Evolutionary conservation across 2,888 invertebrate species (phyloP), one percentile per base, ranked within the genome.

Genomic region (Sussaba pulchella): DNA sequence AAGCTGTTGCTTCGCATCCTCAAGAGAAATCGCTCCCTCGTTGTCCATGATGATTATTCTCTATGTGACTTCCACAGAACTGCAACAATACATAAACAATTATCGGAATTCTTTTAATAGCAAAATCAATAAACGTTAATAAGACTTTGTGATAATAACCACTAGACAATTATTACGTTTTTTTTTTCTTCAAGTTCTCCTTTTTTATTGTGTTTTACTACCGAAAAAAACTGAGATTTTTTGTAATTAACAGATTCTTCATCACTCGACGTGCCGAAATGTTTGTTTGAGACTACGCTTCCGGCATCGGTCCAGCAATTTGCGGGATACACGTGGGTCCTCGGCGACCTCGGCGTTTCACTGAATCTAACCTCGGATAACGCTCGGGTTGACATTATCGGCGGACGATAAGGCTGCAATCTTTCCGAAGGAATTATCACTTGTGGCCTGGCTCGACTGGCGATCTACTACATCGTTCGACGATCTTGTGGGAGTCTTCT

Each of bases 1-100:
- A 5, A 88, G 83, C 63, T 73, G 71, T 12, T 83, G 63, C 63
- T 85, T 84, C n/a, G 85, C 88, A 69, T 79, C 73, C n/a, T 85
- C 69, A 3, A 86, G 52, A 2, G 83, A 71, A 45, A 82, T 78
- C n/a, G 19, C 71, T 36, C 43, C 31, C 2, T 76, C 72, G 21
- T 52, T 64, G 26, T 80, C 73, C 80, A 81, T 85, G 10, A 26
- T 72, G 31, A 24, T 59, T 17, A 21, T 19, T 36, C 1, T 10
- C 21, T 50, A 43, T 45, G 31, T 31, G 2, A 31, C 36, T 8
- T 10, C 45, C 43, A 19, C 26, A n/a, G n/a, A n/a, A 36, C 39
- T 14, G 31, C 12, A 24, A 67, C 45, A 14, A 31, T 9, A 9
- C 31, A 19, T 41, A 66, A 66, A 69, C 59, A 72, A 72, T 78